Conservation (phyloP, 2,888 invertebrate genomes). For the Mechanitis mazaeus region DNA sequence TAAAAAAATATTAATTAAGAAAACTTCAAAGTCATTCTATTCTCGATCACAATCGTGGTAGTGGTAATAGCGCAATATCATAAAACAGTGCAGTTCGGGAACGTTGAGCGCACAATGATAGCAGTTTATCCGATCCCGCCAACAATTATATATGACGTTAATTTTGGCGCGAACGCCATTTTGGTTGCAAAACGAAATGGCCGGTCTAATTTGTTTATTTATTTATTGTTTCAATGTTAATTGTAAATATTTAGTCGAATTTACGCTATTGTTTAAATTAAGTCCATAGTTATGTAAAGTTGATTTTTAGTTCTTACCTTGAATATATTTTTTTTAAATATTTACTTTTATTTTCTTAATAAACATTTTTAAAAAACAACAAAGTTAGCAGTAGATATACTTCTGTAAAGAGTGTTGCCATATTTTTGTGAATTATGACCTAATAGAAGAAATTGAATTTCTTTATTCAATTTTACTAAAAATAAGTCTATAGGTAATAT, state of each 20-base stretch:
- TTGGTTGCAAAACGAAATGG: conserved; percentile 38
- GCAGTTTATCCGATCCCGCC: conserved; percentile 58
- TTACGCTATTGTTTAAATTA: too few species aligned
- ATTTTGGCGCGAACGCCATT: conserved; percentile 52
- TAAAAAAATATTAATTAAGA: background rate
- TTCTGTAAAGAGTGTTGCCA: too few species aligned
- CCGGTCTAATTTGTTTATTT: conserved; percentile 38
- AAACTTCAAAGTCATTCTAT: conserved; percentile 1
- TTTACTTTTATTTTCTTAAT: too few species aligned
- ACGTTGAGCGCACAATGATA: conserved; percentile 40
- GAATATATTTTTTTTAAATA: too few species aligned
- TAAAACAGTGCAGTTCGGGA: conserved; percentile 49
- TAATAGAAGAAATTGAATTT: too few species aligned
- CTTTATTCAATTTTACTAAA: too few species aligned
- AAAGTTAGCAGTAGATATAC: too few species aligned
- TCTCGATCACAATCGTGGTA: conserved; percentile 28
- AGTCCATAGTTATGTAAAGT: too few species aligned
- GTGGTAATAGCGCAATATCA: conserved; percentile 53
- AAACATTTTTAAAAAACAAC: too few species aligned
- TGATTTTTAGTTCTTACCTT: conserved; percentile 10
- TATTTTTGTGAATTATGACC: too few species aligned
- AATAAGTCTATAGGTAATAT: too few species aligned
- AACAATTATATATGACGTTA: conserved; percentile 53
- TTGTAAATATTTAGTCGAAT: too few species aligned
- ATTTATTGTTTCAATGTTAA: background rate